Percentiles rank a stretch among this genome's conserved stretches.
These are phyloP conservation scores for Busseola fusca DNA, from an alignment of 2,888 invertebrate genomes.

Conservation along the genomic window DNA sequence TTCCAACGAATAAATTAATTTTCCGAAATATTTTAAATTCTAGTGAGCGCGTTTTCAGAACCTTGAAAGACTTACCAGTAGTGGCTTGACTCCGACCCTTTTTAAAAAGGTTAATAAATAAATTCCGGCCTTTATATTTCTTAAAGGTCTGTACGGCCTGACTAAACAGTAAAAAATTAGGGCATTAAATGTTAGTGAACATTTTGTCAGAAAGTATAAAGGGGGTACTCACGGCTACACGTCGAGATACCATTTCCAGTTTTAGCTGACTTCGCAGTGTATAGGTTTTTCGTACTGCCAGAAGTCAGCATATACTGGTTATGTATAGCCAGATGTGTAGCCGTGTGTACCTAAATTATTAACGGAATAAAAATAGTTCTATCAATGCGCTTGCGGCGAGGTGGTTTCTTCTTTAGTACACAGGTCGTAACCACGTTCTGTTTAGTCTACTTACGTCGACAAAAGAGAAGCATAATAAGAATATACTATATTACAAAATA, in stretches of 20 bases:
- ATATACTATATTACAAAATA: too few species aligned
- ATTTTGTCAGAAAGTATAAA: slow-evolving; percentile 29
- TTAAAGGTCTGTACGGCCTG: slow-evolving; percentile 39
- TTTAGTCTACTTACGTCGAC: slow-evolving; percentile 13
- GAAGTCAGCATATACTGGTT: too few species aligned
- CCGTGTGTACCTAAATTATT: slow-evolving; percentile 13
- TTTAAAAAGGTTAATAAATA: slow-evolving; percentile 58
- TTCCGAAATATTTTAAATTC: slow-evolving; percentile 50
- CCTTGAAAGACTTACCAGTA: slow-evolving; percentile 51
- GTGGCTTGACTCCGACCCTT: slow-evolving; percentile 47
- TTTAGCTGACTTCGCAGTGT: too few species aligned
- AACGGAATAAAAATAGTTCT: slow-evolving; percentile 25
- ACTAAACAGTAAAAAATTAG: slow-evolving; percentile 35
- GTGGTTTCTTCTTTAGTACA: neutral
- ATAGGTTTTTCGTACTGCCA: too few species aligned
- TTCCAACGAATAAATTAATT: slow-evolving; percentile 47
- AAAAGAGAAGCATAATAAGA: too few species aligned
- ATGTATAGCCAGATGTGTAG: too few species aligned
- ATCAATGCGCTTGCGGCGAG: slow-evolving; percentile 14
- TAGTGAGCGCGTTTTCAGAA: slow-evolving; percentile 29
- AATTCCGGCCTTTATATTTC: slow-evolving; percentile 53
- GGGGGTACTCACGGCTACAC: too few species aligned
- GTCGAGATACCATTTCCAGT: too few species aligned
- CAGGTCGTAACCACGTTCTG: neutral
- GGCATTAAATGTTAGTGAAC: slow-evolving; percentile 24